Evolutionary conservation across 2,113 vertebrate genomes (phyloP).

Genomic region (Phyllostomus hastatus): DNA sequence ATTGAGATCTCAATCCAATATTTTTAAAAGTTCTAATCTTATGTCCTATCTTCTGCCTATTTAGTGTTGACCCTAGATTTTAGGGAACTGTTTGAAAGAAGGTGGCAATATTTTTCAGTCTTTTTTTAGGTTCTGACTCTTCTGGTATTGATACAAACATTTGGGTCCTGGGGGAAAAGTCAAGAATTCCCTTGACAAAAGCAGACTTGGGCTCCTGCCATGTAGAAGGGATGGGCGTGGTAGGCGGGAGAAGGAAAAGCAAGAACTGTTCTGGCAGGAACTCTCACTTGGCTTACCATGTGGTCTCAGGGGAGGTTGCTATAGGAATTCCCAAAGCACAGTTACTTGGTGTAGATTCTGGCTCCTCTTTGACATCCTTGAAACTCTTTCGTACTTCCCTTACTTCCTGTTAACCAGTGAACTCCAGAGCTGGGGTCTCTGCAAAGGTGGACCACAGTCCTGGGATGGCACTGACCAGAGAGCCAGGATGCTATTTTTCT

Average conservation of each 20-base stretch:
- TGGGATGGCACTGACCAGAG: background rate
- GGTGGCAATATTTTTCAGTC: background rate
- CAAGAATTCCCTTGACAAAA: background rate
- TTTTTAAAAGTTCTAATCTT: background rate
- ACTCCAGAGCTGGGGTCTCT: background rate
- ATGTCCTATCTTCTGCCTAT: background rate
- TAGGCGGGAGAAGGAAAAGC: background rate
- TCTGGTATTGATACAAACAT: background rate
- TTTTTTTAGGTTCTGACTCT: background rate
- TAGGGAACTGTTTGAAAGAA: background rate
- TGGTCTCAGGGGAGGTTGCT: background rate
- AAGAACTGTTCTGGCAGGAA: background rate
- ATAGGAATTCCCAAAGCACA: background rate
- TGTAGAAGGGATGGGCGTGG: rapidly evolving
- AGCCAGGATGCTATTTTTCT: background rate
- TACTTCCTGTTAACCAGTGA: background rate
- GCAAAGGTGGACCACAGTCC: background rate
- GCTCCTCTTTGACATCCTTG: background rate
- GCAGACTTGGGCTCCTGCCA: background rate
- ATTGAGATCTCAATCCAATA: background rate
- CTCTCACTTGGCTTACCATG: background rate
- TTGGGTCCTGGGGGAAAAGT: background rate
- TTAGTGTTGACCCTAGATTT: background rate
- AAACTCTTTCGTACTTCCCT: background rate
- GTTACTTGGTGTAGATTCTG: background rate